Conservation (phyloP, 1,140 invertebrate species). For the Panulirus ornatus region DNA sequence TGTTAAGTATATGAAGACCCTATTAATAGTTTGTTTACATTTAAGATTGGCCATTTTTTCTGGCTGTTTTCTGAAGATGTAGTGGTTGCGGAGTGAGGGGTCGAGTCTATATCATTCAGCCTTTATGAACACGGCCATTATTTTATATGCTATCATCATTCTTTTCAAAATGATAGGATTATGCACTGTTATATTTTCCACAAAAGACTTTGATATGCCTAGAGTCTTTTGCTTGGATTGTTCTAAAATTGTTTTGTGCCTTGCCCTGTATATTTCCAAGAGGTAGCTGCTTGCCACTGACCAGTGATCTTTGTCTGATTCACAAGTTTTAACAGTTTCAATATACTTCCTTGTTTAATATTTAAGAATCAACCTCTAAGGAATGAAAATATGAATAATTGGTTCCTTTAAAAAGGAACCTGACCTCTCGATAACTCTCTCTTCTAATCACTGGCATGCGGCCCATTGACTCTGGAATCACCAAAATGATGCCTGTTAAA, state of each 20-base stretch:
- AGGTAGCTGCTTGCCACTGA: slow-evolving; percentile 57
- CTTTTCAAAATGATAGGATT: slow-evolving; percentile 11
- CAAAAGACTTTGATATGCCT: slow-evolving; percentile 21
- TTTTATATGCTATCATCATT: slow-evolving; percentile 20
- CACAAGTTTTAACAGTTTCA: neutral
- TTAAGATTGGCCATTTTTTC: neutral
- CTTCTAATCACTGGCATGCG: slow-evolving; percentile 36
- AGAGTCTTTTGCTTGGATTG: slow-evolving; percentile 48
- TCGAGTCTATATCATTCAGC: slow-evolving; percentile 14
- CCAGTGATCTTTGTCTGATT: neutral
- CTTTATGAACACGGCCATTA: slow-evolving; percentile 36
- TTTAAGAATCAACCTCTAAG: neutral
- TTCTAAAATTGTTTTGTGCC: slow-evolving; percentile 65
- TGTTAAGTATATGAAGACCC: neutral
- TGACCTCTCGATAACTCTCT: neutral
- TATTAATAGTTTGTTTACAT: neutral
- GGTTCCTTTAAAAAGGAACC: neutral
- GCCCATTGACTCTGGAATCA: slow-evolving; percentile 56
- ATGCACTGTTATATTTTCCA: slow-evolving; percentile 34
- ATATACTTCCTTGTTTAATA: neutral
- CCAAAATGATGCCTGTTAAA: slow-evolving; percentile 59
- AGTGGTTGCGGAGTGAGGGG: slow-evolving; percentile 2
- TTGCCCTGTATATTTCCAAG: slow-evolving; percentile 53
- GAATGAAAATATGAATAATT: neutral
- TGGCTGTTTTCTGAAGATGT: neutral